Base-by-base conservation (phyloP, 1,140 invertebrate genomes). In the Drosophila grimshawi region DNA sequence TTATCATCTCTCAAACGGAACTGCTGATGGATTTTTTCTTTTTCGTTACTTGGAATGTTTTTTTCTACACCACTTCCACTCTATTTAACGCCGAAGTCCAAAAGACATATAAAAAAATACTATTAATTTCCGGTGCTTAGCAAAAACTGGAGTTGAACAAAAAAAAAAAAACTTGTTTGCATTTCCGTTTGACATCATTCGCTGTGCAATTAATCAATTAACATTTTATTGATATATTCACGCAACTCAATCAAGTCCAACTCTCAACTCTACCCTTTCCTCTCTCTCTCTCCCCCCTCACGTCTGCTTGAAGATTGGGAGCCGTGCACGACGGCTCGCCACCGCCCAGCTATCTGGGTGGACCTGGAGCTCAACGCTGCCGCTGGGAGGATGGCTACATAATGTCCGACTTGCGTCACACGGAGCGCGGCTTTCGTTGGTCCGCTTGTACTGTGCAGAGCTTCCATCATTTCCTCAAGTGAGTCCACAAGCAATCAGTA, bases 391-490 rank as follows among this genome's bases (percentile, higher is more conserved):
- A 98, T 92, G 98, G 98, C 46, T 98, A 96, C 93, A 98, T 98
- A 81, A 98, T 98, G 98, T 97, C 97, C 56, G 97, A 98, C 93
- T 94, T 98, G 49, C 94, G 98, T 76, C 97, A 98, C 92, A 98
- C 97, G 1, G 97, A 98, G 93, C 96, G 98, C 90, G 98, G 98
- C 10, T 98, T 98, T 94, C 94, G 97, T 85, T 98, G 98, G 98
- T 98, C 97, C 5, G 95, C 97, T 32, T 98, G 98, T 92, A 97
- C 96, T 80, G 95, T 98, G n/a, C 95, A 97, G 60, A 98, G 97
- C 86, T 98, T 98, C 93, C 97, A 98, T 94, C 97, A 98, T 93
- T 98, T 98, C 92, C 94, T 98, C 59, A 98, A 98, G 97, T 98
- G 94, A 94, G 95, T 94, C 0, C 7, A 3, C 19, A 19, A 19